Evolutionary conservation across 2,888 invertebrate genomes (phyloP), one percentile per base, ranked within the genome.

Genomic region (Belgica antarctica): DNA sequence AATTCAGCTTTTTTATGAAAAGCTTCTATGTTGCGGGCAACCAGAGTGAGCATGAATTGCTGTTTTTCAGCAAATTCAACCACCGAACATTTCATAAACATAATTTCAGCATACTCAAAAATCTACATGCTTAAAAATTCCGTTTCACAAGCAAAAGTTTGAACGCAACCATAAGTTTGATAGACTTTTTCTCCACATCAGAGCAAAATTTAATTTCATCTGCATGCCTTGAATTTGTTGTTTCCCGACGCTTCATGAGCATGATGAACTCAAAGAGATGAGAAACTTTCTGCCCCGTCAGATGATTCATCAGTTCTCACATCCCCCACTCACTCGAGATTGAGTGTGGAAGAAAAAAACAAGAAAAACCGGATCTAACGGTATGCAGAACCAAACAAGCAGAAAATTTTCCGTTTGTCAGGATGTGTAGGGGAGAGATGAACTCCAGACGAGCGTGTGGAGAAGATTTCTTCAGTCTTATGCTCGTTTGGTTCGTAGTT

Each of bases 231-330:
- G 7, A 52, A 17, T 52, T 41, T 41, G n/a, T n/a, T n/a, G n/a
- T n/a, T n/a, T n/a, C 17, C 22, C 41, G 5, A 52, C 17, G 22
- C 17, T 52, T 22, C 22, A 22, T 4, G 10, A 5, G 41, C 22
- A 12, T 52, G 52, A 19, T 4, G 12, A 17, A 52, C 17, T 52
- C 52, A 15, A n/a, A 46, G 15, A 15, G n/a, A 12, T 34, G 34
- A 34, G 34, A 41, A 41, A 41, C 41, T 22, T 22, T 52, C 52
- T 15, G 8, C n/a, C 46, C 15, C 46, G 15, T 52, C 52, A n/a
- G 17, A 52, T 52, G 52, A 52, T 52, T 52, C 52, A 52, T 52
- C 52, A 52, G 19, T 52, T 52, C 17, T 41, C 52, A 52, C n/a
- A 31, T 52, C 52, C 7, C 2, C 2, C 22, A 19, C 34, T 22